Conservation (phyloP, 1,140 invertebrate genomes). For the Cydia fagiglandana region DNA sequence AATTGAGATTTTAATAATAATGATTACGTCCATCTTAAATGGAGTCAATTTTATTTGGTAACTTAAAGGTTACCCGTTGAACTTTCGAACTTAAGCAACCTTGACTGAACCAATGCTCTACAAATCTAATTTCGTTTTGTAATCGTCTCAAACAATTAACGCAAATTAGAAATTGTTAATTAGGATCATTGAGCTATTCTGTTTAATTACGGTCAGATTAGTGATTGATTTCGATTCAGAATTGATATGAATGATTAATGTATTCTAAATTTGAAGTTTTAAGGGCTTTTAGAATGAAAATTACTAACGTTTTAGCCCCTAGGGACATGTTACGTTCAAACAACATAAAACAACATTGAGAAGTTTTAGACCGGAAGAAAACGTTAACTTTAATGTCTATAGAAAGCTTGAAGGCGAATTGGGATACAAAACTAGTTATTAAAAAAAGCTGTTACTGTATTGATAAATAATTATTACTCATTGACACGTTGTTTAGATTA, state of each 20-base stretch:
- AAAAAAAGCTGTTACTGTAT: constrained; percentile 11
- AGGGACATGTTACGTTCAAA: too few species aligned
- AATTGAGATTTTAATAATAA: constrained; percentile 46
- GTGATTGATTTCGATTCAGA: constrained; percentile 4
- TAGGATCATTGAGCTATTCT: constrained; percentile 13
- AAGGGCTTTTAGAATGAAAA: background rate
- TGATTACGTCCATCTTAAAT: constrained; percentile 44
- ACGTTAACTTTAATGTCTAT: background rate
- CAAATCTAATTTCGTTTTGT: constrained; percentile 16
- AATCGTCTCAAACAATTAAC: constrained; percentile 14
- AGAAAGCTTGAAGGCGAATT: background rate
- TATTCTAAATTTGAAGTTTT: constrained; percentile 10
- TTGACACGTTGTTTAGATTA: constrained; percentile 18
- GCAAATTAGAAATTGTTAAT: constrained; percentile 24
- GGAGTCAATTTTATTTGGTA: constrained; percentile 36
- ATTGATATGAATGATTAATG: constrained; percentile 4
- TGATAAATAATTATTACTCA: background rate
- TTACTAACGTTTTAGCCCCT: background rate
- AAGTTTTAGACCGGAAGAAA: constrained; percentile 1
- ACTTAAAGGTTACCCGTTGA: constrained; percentile 39
- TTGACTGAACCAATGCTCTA: constrained; percentile 14
- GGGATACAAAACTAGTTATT: background rate
- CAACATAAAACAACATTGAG: too few species aligned
- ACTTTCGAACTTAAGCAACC: constrained; percentile 23
- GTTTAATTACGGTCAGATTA: constrained; percentile 19